These are phyloP conservation scores for Mus spicilegus DNA, from an alignment of 2,113 vertebrate genomes.

Conservation along the genomic window DNA sequence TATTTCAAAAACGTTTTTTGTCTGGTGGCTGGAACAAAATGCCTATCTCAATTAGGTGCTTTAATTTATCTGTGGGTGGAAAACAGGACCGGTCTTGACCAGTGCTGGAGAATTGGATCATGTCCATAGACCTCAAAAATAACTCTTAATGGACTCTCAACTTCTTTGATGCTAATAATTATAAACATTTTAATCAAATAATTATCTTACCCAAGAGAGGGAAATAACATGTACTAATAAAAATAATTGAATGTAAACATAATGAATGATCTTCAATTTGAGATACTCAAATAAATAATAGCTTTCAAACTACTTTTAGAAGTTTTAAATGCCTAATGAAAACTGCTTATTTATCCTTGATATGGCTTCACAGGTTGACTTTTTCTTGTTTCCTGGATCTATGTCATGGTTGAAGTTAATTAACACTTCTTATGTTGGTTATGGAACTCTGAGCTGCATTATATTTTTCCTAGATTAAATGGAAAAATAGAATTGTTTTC, in stretches of 20 bases:
- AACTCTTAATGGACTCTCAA: slow-evolving; percentile 26
- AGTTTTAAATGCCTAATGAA: background rate
- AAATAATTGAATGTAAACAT: slow-evolving; percentile 57
- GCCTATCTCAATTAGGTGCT: slow-evolving; percentile 36
- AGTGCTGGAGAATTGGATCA: background rate
- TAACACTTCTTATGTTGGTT: background rate
- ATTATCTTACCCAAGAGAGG: slow-evolving; percentile 16
- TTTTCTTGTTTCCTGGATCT: slow-evolving; percentile 50
- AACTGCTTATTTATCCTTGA: background rate
- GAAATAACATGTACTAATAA: slow-evolving; percentile 9
- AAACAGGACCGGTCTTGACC: background rate
- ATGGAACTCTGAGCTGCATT: slow-evolving; percentile 3
- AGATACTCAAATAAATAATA: slow-evolving; percentile 36
- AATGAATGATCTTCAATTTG: slow-evolving; percentile 16
- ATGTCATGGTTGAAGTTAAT: background rate
- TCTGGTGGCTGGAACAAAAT: slow-evolving; percentile 19
- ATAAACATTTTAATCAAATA: slow-evolving; percentile 45
- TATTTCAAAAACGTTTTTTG: background rate
- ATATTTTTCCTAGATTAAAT: background rate
- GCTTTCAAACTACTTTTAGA: slow-evolving; percentile 31
- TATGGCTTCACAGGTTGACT: background rate
- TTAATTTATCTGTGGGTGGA: slow-evolving; percentile 24
- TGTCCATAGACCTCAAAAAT: slow-evolving; percentile 9
- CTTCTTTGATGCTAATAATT: slow-evolving; percentile 52
- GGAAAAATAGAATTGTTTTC: slow-evolving; percentile 34